Evolutionary conservation across 2,888 invertebrate genomes (phyloP), one percentile per base, ranked within the genome.

Genomic region (Lingula anatina): DNA sequence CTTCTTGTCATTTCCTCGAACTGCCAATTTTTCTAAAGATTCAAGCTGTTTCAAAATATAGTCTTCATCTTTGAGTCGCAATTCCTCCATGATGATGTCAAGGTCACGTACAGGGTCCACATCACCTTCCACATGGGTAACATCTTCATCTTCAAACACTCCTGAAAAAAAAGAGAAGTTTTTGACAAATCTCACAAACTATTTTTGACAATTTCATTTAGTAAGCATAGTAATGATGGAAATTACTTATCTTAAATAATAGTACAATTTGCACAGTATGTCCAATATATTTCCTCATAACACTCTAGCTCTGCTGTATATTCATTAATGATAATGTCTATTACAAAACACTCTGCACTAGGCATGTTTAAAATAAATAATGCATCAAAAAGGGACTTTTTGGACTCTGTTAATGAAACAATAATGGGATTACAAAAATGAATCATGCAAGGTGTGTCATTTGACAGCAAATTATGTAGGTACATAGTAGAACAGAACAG

Each of bases 61-160:
- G 64, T 97, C 96, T 65, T 90, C 85, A 67, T 96, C 97, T 75
- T 99, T 99, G 40, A 96, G 82, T 43, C 96, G 83, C 48, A 99
- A 79, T 76, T 99, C 99, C 72, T 97, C 94, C 55, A 85, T 85
- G 69, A 99, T 99, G 47, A 97, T 97, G 68, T 93, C 94, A 71
- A 99, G 81, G 80, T 99, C 99, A 48, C 99, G 83, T 0, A 95
- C 86, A 0, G 99, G 99, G 77, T 99, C 88, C 2, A 99, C 95
- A 55, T 99, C 97, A 0, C 99, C 99, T 77, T 99, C 99, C 0
- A 99, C 88, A 75, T 99, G 99, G 44, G 91, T 94, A 0, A 99
- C 95, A 69, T 96, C 95, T 49, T 93, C 91, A 70, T 96, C 95
- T 57, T 96, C 96, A 76, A 99, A 99, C 7, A 92, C 94, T 70